Evolutionary conservation across 2,888 invertebrate genomes (phyloP).

Genomic region (Shargacucullia verbasci): DNA sequence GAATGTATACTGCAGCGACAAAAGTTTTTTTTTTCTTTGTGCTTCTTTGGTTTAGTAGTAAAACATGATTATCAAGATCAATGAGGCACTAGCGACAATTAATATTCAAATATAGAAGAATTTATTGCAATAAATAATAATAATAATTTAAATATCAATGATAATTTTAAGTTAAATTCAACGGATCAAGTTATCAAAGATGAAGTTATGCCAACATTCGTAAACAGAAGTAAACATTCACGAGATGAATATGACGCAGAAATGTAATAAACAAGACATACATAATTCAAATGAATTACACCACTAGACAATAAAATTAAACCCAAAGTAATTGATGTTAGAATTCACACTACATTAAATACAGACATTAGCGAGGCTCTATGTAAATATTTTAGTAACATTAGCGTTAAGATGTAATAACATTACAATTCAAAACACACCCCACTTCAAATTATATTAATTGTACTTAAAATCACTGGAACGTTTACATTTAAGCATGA

Average conservation of each 20-base stretch:
- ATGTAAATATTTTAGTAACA: conserved; percentile 48
- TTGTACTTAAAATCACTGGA: conserved; percentile 48
- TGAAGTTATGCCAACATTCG: no score
- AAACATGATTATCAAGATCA: no score
- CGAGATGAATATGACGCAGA: conserved; percentile 11
- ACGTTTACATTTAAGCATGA: conserved; percentile 36
- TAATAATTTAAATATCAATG: background rate
- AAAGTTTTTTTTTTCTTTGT: no score
- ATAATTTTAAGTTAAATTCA: background rate
- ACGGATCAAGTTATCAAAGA: no score
- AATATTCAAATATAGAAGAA: no score
- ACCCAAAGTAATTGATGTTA: conserved; percentile 11
- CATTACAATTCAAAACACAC: conserved; percentile 37
- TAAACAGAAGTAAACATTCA: conserved; percentile 1
- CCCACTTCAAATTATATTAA: conserved; percentile 45
- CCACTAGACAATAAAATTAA: conserved; percentile 17
- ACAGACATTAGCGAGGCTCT: conserved; percentile 28
- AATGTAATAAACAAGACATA: conserved; percentile 18
- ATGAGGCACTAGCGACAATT: no score
- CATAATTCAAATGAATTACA: conserved; percentile 17
- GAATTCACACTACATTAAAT: conserved; percentile 31
- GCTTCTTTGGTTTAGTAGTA: no score
- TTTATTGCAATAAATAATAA: no score
- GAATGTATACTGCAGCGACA: no score
- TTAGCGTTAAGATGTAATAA: conserved; percentile 37